Percentiles rank a stretch among this genome's conserved stretches.
These are phyloP conservation scores for Agonopterix alstromeriana DNA, from an alignment of 2,888 invertebrate species.

Conservation along the genomic window DNA sequence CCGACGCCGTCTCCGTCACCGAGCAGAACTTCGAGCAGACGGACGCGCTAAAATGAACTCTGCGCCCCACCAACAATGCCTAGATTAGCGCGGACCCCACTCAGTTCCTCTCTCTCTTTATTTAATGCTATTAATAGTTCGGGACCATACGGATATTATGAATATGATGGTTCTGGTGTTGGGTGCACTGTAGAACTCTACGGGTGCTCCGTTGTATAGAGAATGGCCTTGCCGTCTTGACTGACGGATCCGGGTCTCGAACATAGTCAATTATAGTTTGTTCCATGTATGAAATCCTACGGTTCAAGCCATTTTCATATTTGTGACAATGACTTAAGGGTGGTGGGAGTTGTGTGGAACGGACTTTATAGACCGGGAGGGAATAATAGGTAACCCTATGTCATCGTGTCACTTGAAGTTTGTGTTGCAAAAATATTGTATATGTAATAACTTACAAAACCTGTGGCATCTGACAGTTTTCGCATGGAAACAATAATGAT, in stretches of 20 bases:
- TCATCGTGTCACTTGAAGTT: no score
- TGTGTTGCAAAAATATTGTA: no score
- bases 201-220: not conserved
- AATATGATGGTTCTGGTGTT: not conserved
- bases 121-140: conserved; percentile 1
- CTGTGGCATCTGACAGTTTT: no score
- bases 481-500: no score
- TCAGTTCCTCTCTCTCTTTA: conserved; percentile 3
- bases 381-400: no score
- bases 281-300: no score
- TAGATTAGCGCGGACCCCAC: not conserved
- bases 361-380: no score
- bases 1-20: conserved; percentile 88
- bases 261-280: conserved; percentile 18
- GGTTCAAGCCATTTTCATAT: no score
- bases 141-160: conserved; percentile 2
- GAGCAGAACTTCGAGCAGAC: conserved; percentile 78
- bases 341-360: no score
- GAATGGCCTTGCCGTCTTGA: not conserved
- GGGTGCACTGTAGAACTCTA: not conserved
- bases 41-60: conserved; percentile 46
- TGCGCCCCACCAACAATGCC: conserved; percentile 4
- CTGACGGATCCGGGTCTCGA: conserved; percentile 10
- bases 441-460: no score
- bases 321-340: no score